Evolutionary conservation across 2,113 vertebrate species (phyloP), one percentile per base, ranked within the genome.

Genomic region (Tupaia tana): DNA sequence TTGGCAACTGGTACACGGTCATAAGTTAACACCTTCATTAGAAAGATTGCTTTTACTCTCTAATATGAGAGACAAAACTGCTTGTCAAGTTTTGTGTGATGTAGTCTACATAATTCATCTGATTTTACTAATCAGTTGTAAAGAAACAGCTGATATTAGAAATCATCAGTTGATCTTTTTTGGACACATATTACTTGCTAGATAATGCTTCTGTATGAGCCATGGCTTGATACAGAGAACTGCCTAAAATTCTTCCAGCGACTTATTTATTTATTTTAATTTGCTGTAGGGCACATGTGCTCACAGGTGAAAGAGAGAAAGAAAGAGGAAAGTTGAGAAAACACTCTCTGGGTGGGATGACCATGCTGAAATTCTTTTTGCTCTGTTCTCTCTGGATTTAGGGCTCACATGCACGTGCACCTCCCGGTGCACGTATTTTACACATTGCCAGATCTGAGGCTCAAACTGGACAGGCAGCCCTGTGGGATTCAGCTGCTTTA

Each of bases 71-170:
- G 61, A 66, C 1, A 52, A 54, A 94, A 88, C 25, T 67, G 3
- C 9, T 92, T 84, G 11, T 77, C 67, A 69, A 54, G 70, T 82
- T 31, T 24, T 29, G 9, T 59, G 12, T 59, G 1, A 18, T 90
- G 31, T 61, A 59, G 18, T 63, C 66, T 1, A 92, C 80, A 43
- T 73, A 70, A 9, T 56, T 88, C 12, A 84, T 18, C 8, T 2
- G 77, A 31, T 71, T 96, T 93, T 67, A 19, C 20, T 85, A 77
- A 70, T 78, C 86, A 82, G 71, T 89, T 81, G 43, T 22, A 94
- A 90, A 73, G 52, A 71, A 27, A 78, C 3, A 71, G 6, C 8
- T 85, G 10, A 83, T 18, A 58, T 77, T 75, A 71, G 24, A 52
- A 94, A 94, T 22, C 85, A 10, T 59, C 78, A 54, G 29, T 80